phyloP scores from a whole-genome alignment of 2,888 invertebrate genomes.

The Lamproptera curius region DNA sequence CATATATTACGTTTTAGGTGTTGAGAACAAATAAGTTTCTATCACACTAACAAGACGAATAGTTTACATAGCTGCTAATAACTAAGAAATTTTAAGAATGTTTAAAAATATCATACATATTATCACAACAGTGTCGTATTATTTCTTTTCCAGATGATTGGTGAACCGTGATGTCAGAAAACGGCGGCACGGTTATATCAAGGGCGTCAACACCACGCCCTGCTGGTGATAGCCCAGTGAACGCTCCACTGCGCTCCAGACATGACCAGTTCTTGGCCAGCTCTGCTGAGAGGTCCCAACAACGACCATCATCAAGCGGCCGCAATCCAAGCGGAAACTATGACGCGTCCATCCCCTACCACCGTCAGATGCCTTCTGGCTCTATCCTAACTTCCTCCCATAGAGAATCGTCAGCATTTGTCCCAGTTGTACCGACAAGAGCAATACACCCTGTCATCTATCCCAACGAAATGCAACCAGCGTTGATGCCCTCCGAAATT shows the following conservation, averaged over 20 bases:
- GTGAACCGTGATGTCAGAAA: conserved; percentile 67
- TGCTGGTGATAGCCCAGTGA: conserved; percentile 62
- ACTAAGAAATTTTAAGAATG: too few species aligned
- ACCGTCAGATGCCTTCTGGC: conserved; percentile 79
- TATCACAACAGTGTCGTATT: not conserved
- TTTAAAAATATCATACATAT: too few species aligned
- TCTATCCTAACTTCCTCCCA: conserved; percentile 75
- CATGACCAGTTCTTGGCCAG: conserved; percentile 80
- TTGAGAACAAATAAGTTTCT: too few species aligned
- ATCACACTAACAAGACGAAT: too few species aligned
- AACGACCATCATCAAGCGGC: conserved; percentile 71
- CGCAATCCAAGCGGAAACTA: conserved; percentile 75
- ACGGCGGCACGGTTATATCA: conserved; percentile 62
- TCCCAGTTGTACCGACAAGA: conserved; percentile 90
- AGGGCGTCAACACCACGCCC: conserved; percentile 74
- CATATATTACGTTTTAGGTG: not conserved
- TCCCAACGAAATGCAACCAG: conserved; percentile 84
- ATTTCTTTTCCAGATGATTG: conserved; percentile 51
- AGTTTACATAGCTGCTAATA: too few species aligned
- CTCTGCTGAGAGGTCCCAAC: conserved; percentile 67
- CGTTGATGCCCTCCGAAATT: conserved; percentile 78
- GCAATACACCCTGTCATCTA: conserved; percentile 85
- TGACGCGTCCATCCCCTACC: conserved; percentile 82
- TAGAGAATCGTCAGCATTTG: conserved; percentile 90
- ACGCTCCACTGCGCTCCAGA: conserved; percentile 69